Conservation (phyloP, 2,888 invertebrate species). For the Dryobotodes eremita region DNA sequence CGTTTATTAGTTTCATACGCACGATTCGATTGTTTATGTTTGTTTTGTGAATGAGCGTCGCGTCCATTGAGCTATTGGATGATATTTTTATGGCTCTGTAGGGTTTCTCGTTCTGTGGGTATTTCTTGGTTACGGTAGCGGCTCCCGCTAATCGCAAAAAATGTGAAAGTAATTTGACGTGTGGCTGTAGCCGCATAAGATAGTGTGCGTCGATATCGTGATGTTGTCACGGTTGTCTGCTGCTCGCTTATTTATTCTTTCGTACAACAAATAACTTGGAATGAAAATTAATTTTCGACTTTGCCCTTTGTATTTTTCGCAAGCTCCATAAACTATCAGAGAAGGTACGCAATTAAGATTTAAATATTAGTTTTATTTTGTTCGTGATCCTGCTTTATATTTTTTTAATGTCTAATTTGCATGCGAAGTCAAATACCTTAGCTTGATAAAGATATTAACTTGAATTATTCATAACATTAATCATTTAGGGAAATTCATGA, state of each 20-base stretch:
- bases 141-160: constrained; percentile 72
- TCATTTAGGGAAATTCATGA: constrained; percentile 52
- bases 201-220: constrained; percentile 69
- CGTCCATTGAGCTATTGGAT: constrained; percentile 67
- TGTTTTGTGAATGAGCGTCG: constrained; percentile 74
- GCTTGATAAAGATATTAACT: constrained; percentile 50
- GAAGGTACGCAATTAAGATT: constrained; percentile 29
- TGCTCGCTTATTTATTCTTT: constrained; percentile 66
- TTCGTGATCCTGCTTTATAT: constrained; percentile 13
- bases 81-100: constrained; percentile 66
- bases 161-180: constrained; percentile 82
- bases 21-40: constrained; percentile 69
- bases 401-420: constrained; percentile 44
- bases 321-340: constrained; percentile 18
- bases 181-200: constrained; percentile 54
- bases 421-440: constrained; percentile 38
- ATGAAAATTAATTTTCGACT: constrained; percentile 27
- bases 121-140: constrained; percentile 54
- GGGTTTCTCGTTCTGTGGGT: constrained; percentile 41
- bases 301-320: constrained; percentile 26
- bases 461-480: constrained; percentile 54
- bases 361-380: constrained; percentile 40
- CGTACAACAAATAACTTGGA: constrained; percentile 20
- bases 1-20: constrained; percentile 48
- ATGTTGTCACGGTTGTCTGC: constrained; percentile 74